These are phyloP conservation scores for Nycticryphes semicollaris DNA, from an alignment of 2,113 vertebrate species.

Conservation along the genomic window DNA sequence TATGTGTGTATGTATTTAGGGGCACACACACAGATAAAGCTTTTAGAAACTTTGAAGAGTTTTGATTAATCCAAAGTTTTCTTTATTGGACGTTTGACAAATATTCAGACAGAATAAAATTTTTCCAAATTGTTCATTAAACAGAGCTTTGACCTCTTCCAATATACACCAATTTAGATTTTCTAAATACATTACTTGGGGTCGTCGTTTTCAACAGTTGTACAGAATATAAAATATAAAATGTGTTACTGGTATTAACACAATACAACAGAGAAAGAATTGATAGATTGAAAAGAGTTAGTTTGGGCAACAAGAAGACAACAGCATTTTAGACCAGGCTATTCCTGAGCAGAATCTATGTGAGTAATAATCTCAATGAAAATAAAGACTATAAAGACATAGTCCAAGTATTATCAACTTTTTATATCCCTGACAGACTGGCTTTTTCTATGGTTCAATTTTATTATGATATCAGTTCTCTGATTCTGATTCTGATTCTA, in stretches of 20 bases:
- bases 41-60: neutral
- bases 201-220: neutral
- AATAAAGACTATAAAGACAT: neutral
- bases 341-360: neutral
- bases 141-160: neutral
- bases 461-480: too few species aligned
- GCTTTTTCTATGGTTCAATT: neutral
- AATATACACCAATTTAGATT: neutral
- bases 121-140: neutral
- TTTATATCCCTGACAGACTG: neutral
- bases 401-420: neutral
- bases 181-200: neutral
- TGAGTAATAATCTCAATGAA: neutral
- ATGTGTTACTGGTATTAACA: neutral
- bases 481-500: too few species aligned
- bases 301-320: neutral
- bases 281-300: neutral
- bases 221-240: neutral
- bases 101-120: neutral
- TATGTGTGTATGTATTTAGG: neutral
- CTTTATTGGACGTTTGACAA: neutral
- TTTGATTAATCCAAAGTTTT: neutral
- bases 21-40: rapidly evolving
- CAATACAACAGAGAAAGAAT: neutral
- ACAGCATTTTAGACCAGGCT: neutral